A percentile compares a stretch with the other conserved stretches of the same genome.
Conservation (phyloP, 2,113 vertebrate genomes). For the Jacana jacana region DNA sequence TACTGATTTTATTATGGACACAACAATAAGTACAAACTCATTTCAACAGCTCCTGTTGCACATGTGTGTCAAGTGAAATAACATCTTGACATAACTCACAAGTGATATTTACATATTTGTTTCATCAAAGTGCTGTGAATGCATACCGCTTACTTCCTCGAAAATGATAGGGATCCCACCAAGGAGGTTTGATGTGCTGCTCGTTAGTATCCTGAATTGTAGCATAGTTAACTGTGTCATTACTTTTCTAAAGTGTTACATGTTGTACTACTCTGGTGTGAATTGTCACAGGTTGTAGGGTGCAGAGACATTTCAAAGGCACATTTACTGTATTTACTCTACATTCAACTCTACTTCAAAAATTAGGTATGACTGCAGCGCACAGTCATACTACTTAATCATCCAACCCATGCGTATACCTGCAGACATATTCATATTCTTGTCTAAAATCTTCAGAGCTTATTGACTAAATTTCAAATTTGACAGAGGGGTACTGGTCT, state of each 20-base stretch:
- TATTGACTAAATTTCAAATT: not conserved
- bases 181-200: not conserved
- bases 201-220: not conserved
- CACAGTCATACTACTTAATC: not conserved
- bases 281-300: not conserved
- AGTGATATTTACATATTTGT: not conserved
- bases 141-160: not conserved
- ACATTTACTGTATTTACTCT: not conserved
- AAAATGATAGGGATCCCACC: not conserved
- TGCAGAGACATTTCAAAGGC: not conserved
- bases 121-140: not conserved
- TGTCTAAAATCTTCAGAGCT: not conserved
- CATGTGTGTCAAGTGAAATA: not conserved
- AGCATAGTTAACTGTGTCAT: accelerated
- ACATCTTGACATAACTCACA: not conserved
- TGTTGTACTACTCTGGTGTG: not conserved
- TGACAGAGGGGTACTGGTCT: not conserved
- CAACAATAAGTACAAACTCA: not conserved
- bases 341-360: not conserved
- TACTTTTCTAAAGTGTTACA: not conserved
- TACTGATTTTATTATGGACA: not conserved
- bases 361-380: not conserved
- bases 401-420: not conserved
- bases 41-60: not conserved
- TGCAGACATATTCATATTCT: not conserved